Evolutionary conservation across 35 echinoderm and acorn worm genomes (phyloP).

Genomic region (Diadema setosum): DNA sequence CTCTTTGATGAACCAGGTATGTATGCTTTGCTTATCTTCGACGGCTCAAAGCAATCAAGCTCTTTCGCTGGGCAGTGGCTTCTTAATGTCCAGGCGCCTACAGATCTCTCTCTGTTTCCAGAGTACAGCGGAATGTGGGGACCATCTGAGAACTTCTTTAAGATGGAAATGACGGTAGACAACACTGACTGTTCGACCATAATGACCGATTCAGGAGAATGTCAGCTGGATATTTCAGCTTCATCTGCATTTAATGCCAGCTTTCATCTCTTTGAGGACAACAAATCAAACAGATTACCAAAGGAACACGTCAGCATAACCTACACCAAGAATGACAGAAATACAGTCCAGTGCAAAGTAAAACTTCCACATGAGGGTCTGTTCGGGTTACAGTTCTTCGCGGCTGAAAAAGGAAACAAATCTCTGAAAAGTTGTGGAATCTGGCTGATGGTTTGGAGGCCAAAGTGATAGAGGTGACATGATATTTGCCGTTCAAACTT

Average conservation of each 20-base stretch:
- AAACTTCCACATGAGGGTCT: neutral
- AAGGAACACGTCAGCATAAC: neutral
- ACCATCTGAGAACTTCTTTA: neutral
- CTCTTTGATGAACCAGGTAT: neutral
- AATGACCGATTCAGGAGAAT: neutral
- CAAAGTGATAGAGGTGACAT: neutral
- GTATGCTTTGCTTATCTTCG: neutral
- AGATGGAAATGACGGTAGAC: neutral
- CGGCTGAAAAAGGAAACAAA: neutral
- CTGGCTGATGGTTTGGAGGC: neutral
- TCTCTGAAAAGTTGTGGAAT: neutral
- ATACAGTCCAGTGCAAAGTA: neutral
- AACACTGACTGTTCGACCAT: neutral
- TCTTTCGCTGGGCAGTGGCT: neutral
- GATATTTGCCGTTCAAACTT: too few species aligned
- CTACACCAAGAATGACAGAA: neutral
- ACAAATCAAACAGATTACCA: neutral
- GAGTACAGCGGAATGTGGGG: constrained; percentile 1
- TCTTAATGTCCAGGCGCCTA: neutral
- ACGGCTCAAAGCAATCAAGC: constrained; percentile 4
- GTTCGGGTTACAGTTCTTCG: neutral
- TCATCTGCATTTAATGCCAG: neutral
- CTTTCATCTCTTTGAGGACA: constrained; percentile 2
- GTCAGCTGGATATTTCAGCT: neutral
- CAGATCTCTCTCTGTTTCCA: neutral